A percentile compares a stretch with the other conserved stretches of the same genome.
These are phyloP conservation scores for Malurus alboscapulatus DNA, from an alignment of 2,113 vertebrate genomes.

Conservation along the genomic window DNA sequence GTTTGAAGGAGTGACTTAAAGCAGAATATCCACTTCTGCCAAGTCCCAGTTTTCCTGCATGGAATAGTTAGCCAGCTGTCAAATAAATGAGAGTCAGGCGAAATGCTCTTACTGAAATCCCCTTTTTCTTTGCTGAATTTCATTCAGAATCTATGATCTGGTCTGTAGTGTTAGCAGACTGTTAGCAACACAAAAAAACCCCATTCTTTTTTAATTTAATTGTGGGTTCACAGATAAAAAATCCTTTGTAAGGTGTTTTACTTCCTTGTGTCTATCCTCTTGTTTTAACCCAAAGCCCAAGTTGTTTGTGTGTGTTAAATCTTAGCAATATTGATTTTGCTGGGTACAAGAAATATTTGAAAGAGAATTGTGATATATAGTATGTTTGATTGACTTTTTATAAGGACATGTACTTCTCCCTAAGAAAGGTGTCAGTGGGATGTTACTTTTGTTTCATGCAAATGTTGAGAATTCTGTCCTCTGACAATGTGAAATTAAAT, in stretches of 20 bases:
- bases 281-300: background rate
- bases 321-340: background rate
- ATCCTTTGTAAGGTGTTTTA: background rate
- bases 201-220: background rate
- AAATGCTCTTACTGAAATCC: background rate
- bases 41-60: background rate
- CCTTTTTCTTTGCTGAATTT: background rate
- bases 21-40: background rate
- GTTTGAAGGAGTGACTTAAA: background rate
- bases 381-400: background rate
- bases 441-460: background rate
- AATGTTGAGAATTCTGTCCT: background rate
- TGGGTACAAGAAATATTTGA: background rate
- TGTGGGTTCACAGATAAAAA: background rate
- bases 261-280: background rate
- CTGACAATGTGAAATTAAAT: background rate
- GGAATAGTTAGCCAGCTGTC: background rate
- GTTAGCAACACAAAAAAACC: background rate
- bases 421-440: background rate
- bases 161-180: background rate
- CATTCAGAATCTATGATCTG: fast-evolving
- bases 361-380: background rate
- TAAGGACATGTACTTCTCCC: background rate
- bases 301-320: background rate
- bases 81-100: background rate